Evolutionary conservation across 2,113 vertebrate genomes (phyloP), one percentile per base, ranked within the genome.

Genomic region (Salvelinus namaycush): DNA sequence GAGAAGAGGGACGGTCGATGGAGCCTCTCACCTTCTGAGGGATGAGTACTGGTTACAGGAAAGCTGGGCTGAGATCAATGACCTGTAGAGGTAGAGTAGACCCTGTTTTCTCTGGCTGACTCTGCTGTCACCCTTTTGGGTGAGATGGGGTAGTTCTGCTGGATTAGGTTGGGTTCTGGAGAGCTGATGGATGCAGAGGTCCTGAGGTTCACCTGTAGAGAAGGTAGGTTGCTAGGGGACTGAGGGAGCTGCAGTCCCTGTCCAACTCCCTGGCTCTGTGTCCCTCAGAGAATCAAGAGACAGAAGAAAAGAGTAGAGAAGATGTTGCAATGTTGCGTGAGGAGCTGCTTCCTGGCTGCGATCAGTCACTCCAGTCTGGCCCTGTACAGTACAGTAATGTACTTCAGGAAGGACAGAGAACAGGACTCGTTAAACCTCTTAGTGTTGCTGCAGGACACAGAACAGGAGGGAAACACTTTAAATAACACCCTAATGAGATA

Each of bases 11-110:
- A 44, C 20, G 20, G 8, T 0, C 3, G 18, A 3, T 44, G 18
- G 8, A 69, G 29, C 5, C 27, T 8, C 16, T 16, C 16, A 27
- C 70, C 22, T 64, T 54, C 62, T 26, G 81, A 18, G 62, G 9
- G 6, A 16, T 20, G 86, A 85, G 87, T 87, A 89, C 14, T 22
- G 2, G 22, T 11, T 64, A 67, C 82, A 81, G 76, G 74, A 78
- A 76, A 67, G 75, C 74, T 85, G 83, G 65, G 0, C 39, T 44
- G 0, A 5, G 62, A 22, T 70, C 66, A 89, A 91, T 44, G 91
- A 88, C 86, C 84, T 57, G 31, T 73, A 76, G 78, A 76, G 39
- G 44, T 31, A 11, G 39, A 44, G 9, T 44, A 12, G 9, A 44
- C 9, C 39, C 70, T 7, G 16, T 20, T 13, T 29, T 22, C 9